Evolutionary conservation across 2,797 vertebrate genomes (phyloP).

Genomic region (Helicolenus hilgendorfi): DNA sequence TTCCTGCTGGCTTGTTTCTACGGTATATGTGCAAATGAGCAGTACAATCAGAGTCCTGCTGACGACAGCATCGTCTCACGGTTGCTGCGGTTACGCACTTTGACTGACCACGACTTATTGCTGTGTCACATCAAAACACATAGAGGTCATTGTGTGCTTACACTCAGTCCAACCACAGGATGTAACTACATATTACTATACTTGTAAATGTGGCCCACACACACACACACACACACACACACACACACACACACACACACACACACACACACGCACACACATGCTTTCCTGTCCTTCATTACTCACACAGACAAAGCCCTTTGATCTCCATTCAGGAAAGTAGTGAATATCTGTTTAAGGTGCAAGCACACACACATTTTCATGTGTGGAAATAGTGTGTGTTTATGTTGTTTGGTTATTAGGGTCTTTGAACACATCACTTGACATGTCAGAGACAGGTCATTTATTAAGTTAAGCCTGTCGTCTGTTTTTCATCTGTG

Average conservation of each 20-base stretch:
- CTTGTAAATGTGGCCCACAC: not conserved
- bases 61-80: slow-evolving; percentile 7
- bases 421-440: not conserved
- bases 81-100: slow-evolving; percentile 26
- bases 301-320: slow-evolving; percentile 28
- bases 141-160: not conserved
- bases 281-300: not conserved
- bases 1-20: slow-evolving; percentile 29
- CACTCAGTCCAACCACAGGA: slow-evolving; percentile 13
- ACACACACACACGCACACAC: not conserved
- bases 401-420: not conserved
- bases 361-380: slow-evolving; percentile 1
- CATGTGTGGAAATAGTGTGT: not conserved
- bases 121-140: not conserved
- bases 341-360: slow-evolving; percentile 60
- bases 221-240: not conserved
- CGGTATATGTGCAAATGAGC: slow-evolving; percentile 79
- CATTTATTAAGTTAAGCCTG: not conserved
- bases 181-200: not conserved
- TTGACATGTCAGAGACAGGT: not conserved
- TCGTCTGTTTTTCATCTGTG: not conserved
- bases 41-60: slow-evolving; percentile 29
- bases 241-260: too few relatives aligned
- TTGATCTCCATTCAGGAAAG: slow-evolving; percentile 60
- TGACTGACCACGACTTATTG: not conserved